Conservation (phyloP, 2,797 vertebrate genomes). For the Pseudochaenichthys georgianus region DNA sequence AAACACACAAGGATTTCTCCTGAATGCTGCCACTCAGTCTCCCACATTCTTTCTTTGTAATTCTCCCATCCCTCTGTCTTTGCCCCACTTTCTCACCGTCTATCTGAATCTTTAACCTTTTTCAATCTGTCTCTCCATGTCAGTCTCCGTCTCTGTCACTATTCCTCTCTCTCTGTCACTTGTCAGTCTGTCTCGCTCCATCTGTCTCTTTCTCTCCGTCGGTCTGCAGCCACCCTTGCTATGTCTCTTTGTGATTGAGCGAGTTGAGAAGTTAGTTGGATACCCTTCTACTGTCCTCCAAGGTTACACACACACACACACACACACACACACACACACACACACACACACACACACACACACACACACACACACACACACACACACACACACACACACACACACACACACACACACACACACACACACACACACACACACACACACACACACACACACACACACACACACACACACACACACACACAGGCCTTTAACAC, state of each 20-base stretch:
- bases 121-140: slow-evolving; percentile 67
- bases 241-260: slow-evolving; percentile 73
- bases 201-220: slow-evolving; percentile 62
- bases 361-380: slow-evolving; percentile 35
- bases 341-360: too few species aligned
- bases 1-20: slow-evolving; percentile 24
- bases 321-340: too few species aligned
- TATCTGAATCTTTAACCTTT: slow-evolving; percentile 73
- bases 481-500: slow-evolving; percentile 8
- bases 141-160: slow-evolving; percentile 61
- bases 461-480: slow-evolving; percentile 35
- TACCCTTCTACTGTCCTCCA: slow-evolving; percentile 69
- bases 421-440: slow-evolving; percentile 27
- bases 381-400: slow-evolving; percentile 26
- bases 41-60: slow-evolving; percentile 39
- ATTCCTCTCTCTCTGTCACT: slow-evolving; percentile 54
- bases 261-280: slow-evolving; percentile 70
- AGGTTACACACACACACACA: too few species aligned
- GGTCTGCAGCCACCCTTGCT: slow-evolving; percentile 57
- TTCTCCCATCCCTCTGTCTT: slow-evolving; percentile 47
- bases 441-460: slow-evolving; percentile 18
- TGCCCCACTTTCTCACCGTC: slow-evolving; percentile 34
- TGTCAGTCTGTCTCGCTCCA: slow-evolving; percentile 57
- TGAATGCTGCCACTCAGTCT: slow-evolving; percentile 13
- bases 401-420: slow-evolving; percentile 24